phyloP scores from a whole-genome alignment of 2,113 vertebrate genomes.

The Podarcis raffonei region DNA sequence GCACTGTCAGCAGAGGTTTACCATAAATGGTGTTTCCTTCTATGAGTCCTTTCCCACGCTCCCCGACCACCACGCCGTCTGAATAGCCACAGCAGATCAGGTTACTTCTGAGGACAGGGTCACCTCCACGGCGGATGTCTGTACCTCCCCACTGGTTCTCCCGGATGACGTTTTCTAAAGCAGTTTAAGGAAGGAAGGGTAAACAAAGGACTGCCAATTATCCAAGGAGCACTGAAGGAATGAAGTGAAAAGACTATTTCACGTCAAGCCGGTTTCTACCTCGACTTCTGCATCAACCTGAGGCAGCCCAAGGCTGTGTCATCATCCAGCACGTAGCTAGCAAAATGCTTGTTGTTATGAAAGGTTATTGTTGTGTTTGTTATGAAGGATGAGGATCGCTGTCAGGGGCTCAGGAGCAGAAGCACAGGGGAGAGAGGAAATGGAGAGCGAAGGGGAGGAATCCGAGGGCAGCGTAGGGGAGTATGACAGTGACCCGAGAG shows the following conservation, averaged over 20 bases:
- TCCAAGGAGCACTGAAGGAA: neutral
- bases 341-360: neutral
- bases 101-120: constrained; percentile 88
- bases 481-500: no score
- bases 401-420: no score
- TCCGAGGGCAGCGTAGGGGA: no score
- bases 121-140: constrained; percentile 87
- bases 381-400: no score
- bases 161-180: constrained; percentile 87
- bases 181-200: neutral
- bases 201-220: neutral
- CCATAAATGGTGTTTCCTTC: constrained; percentile 91
- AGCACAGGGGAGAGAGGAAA: no score
- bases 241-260: neutral
- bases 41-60: constrained; percentile 86
- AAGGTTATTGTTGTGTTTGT: no score
- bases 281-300: neutral
- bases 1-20: constrained; percentile 5
- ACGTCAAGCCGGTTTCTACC: neutral
- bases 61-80: constrained; percentile 88
- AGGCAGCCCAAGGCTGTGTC: neutral
- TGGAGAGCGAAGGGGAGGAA: no score
- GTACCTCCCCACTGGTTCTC: constrained; percentile 92
- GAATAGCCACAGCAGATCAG: constrained; percentile 90
- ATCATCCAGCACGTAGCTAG: neutral